phyloP scores from a whole-genome alignment of 2,888 invertebrate genomes.

The Machimus atricapillus region DNA sequence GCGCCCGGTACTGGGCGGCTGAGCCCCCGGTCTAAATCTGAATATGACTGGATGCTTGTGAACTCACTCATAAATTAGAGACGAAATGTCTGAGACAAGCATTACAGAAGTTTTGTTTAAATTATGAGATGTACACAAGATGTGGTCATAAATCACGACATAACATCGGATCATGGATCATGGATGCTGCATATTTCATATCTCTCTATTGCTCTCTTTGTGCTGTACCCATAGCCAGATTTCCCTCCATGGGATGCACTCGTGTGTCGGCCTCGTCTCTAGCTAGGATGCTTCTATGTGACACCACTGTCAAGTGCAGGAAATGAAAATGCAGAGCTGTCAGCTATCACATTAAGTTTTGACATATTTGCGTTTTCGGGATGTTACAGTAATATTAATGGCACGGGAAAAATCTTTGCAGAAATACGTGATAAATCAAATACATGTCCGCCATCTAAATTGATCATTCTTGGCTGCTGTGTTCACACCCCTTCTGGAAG shows the following conservation, averaged over 20 bases:
- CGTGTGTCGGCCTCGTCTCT: conserved; percentile 13
- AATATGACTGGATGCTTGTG: conserved; percentile 41
- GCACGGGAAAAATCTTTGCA: conserved; percentile 28
- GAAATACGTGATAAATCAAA: conserved; percentile 33
- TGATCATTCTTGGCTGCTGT: conserved; percentile 11
- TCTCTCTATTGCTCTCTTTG: conserved; percentile 22
- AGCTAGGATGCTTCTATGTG: conserved; percentile 41
- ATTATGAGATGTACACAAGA: conserved; percentile 51
- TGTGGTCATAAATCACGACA: conserved; percentile 50
- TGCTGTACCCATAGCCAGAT: background rate
- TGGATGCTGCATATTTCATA: conserved; percentile 46
- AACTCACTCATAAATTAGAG: conserved; percentile 47
- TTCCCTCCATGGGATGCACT: background rate
- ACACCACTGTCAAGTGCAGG: conserved; percentile 48
- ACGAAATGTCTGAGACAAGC: conserved; percentile 47
- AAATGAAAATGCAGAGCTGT: conserved; percentile 50
- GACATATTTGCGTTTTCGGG: conserved; percentile 48
- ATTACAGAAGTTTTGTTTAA: conserved; percentile 51
- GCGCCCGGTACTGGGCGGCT: background rate
- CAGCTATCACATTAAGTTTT: conserved; percentile 50
- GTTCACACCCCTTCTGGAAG: background rate
- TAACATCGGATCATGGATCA: conserved; percentile 48
- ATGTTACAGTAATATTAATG: conserved; percentile 41
- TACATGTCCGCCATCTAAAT: conserved; percentile 6
- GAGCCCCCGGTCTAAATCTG: conserved; percentile 34